Evolutionary conservation across 2,797 vertebrate genomes (phyloP).

Genomic region (Sebastes kiyomatsui): DNA sequence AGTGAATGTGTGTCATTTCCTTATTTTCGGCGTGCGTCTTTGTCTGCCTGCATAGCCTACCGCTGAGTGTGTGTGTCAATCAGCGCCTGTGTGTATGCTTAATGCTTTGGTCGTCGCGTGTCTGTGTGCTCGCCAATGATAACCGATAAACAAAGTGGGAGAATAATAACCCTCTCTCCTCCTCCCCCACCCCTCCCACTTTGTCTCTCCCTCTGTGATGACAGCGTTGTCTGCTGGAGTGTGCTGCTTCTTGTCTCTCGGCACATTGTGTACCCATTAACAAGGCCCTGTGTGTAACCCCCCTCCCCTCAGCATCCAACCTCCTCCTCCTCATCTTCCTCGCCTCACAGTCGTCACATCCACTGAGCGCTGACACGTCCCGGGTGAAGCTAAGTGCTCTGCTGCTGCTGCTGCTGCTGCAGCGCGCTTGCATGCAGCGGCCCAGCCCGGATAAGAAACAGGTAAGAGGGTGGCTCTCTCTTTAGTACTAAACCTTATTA

Average conservation of each 20-base stretch:
- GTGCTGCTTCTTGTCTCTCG: slow-evolving; percentile 58
- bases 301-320: background rate
- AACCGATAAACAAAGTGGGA: slow-evolving; percentile 46
- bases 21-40: background rate
- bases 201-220: slow-evolving; percentile 52
- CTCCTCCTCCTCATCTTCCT: slow-evolving; percentile 17
- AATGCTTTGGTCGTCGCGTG: background rate
- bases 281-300: slow-evolving; percentile 34
- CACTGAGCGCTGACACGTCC: slow-evolving; percentile 33
- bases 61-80: background rate
- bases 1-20: slow-evolving; percentile 30
- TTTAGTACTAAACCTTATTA: slow-evolving; percentile 53
- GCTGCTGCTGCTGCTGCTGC: background rate
- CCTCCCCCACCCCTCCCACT: slow-evolving; percentile 2
- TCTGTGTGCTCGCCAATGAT: slow-evolving; percentile 28
- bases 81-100: background rate
- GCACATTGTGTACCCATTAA: slow-evolving; percentile 70
- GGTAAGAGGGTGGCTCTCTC: background rate
- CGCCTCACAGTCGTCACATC: slow-evolving; percentile 31
- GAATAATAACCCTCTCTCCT: slow-evolving; percentile 33
- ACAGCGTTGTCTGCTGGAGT: slow-evolving; percentile 60
- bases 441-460: background rate
- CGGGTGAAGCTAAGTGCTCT: slow-evolving; percentile 40
- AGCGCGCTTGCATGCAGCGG: background rate
- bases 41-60: background rate